phyloP scores from a whole-genome alignment of 2,113 vertebrate genomes.

The Meriones unguiculatus region DNA sequence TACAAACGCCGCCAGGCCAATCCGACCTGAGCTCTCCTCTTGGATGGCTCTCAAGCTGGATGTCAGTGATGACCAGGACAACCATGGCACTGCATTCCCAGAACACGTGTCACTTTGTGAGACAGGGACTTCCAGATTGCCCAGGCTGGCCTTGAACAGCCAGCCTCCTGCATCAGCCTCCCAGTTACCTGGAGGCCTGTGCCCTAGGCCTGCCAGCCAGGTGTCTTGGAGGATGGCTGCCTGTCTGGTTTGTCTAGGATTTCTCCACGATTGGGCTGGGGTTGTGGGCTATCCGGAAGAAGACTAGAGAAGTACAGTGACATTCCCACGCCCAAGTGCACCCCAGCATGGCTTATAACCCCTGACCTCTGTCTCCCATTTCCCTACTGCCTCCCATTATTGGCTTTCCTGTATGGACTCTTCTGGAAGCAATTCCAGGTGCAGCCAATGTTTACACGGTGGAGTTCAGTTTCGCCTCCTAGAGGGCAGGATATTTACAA shows the following conservation, averaged over 20 bases:
- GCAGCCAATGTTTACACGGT: neutral
- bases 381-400: neutral
- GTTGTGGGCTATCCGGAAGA: neutral
- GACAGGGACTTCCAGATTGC: neutral
- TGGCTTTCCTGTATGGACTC: neutral
- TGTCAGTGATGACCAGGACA: neutral
- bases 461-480: neutral
- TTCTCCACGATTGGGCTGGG: neutral
- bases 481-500: neutral
- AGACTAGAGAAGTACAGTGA: neutral
- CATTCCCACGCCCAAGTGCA: neutral
- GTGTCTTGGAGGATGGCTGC: no score
- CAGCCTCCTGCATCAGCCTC: neutral
- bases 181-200: neutral
- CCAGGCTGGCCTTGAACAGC: neutral
- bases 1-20: neutral
- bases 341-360: neutral
- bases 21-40: neutral
- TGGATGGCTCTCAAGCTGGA: neutral
- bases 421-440: neutral
- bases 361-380: neutral
- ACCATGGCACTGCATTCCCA: neutral
- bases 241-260: neutral
- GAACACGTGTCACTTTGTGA: neutral
- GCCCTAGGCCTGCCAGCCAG: neutral